A percentile compares a stretch with the other conserved stretches of the same genome.
Conservation (phyloP, 2,888 invertebrate genomes). For the Hoplodrina blanda region DNA sequence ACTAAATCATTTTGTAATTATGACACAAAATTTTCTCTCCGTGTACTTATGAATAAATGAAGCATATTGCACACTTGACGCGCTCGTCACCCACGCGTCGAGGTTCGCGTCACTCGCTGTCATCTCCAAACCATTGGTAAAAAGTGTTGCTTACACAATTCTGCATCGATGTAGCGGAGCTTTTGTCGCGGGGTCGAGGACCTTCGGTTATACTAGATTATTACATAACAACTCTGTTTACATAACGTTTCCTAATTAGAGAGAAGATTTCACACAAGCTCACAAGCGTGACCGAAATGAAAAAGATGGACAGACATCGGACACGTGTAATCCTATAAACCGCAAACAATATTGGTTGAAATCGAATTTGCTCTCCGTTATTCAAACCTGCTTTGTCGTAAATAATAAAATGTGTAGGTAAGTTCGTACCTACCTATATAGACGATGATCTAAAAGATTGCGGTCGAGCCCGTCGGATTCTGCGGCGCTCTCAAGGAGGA, state of each 20-base stretch:
- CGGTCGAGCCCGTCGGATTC: slow-evolving; percentile 77
- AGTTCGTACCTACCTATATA: slow-evolving; percentile 61
- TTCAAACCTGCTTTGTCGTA: slow-evolving; percentile 57
- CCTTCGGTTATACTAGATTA: slow-evolving; percentile 53
- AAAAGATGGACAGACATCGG: slow-evolving; percentile 31
- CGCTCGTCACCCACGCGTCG: slow-evolving; percentile 58
- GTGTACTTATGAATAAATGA: slow-evolving; percentile 58
- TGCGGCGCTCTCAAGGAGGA: slow-evolving; percentile 86
- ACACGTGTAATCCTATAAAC: slow-evolving; percentile 44
- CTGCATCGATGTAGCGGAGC: slow-evolving; percentile 50
- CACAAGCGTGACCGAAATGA: slow-evolving; percentile 42
- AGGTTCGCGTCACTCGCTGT: slow-evolving; percentile 46
- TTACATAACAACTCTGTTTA: slow-evolving; percentile 61
- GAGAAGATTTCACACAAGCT: slow-evolving; percentile 59
- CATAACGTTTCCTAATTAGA: slow-evolving; percentile 65
- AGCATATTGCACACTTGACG: slow-evolving; percentile 61
- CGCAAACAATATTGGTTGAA: slow-evolving; percentile 52
- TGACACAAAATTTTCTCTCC: too few relatives aligned
- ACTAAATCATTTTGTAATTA: too few relatives aligned
- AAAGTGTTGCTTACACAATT: slow-evolving; percentile 64
- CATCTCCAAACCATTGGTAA: slow-evolving; percentile 58
- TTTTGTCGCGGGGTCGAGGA: slow-evolving; percentile 61
- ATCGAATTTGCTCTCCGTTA: slow-evolving; percentile 63
- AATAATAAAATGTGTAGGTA: slow-evolving; percentile 60
- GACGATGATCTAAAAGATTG: slow-evolving; percentile 85